These are phyloP conservation scores for Drosophila crucigera DNA, from an alignment of 2,888 invertebrate genomes.

Conservation along the genomic window DNA sequence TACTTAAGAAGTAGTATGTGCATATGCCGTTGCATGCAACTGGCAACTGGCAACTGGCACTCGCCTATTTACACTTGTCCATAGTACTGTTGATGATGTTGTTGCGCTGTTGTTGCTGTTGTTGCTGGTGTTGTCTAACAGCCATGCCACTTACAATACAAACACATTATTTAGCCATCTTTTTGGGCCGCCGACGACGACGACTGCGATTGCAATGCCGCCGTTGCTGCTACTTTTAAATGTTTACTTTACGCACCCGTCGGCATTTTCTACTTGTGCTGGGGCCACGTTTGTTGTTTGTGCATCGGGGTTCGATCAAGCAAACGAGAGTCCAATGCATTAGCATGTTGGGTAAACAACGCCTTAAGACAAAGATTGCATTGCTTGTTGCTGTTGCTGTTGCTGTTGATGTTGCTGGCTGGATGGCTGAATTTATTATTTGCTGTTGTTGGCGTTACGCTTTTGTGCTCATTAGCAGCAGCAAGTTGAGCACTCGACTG, in stretches of 20 bases:
- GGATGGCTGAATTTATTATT: slow-evolving; percentile 48
- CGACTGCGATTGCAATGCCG: slow-evolving; percentile 19
- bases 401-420: slow-evolving; percentile 19
- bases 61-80: slow-evolving; percentile 69
- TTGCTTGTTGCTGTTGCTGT: background rate
- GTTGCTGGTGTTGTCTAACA: slow-evolving; percentile 54
- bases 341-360: slow-evolving; percentile 77
- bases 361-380: slow-evolving; percentile 73
- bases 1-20: slow-evolving; percentile 5
- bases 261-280: slow-evolving; percentile 67
- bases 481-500: slow-evolving; percentile 43
- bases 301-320: slow-evolving; percentile 58
- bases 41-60: slow-evolving; percentile 21
- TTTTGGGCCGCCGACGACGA: slow-evolving; percentile 66
- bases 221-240: slow-evolving; percentile 53
- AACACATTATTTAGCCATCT: slow-evolving; percentile 82
- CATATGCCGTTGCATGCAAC: slow-evolving; percentile 37
- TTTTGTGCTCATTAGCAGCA: slow-evolving; percentile 81
- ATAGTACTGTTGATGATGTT: slow-evolving; percentile 34
- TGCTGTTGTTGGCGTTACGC: slow-evolving; percentile 71
- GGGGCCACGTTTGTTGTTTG: slow-evolving; percentile 50
- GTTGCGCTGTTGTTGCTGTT: slow-evolving; percentile 10
- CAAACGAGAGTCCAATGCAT: slow-evolving; percentile 68
- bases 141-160: slow-evolving; percentile 73
- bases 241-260: slow-evolving; percentile 84